Evolutionary conservation across 2,888 invertebrate species (phyloP).

Genomic region (Nemotelus nigrinus): DNA sequence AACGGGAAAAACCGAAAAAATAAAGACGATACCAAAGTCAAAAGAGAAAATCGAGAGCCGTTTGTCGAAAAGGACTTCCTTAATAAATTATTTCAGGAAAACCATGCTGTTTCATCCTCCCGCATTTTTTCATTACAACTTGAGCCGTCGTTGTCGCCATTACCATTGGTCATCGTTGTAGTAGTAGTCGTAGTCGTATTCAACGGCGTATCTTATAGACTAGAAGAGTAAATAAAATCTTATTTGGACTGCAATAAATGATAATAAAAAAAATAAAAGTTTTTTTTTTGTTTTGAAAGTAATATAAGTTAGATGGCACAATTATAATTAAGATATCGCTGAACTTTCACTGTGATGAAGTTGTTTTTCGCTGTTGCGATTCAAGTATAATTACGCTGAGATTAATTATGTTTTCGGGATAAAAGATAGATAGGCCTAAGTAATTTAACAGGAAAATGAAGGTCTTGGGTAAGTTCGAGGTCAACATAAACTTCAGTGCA

Average conservation of each 20-base stretch:
- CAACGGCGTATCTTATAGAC: conserved; percentile 7
- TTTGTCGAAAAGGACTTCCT: conserved; percentile 37
- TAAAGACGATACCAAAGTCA: conserved; percentile 45
- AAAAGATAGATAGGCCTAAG: too few species aligned
- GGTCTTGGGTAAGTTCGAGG: too few species aligned
- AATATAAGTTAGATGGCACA: conserved; percentile 49
- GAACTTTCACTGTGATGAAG: background rate
- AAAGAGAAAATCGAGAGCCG: conserved; percentile 30
- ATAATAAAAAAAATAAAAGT: conserved; percentile 49
- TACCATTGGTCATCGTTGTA: background rate
- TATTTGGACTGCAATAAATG: conserved; percentile 50
- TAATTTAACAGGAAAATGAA: too few species aligned
- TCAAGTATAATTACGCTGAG: too few species aligned
- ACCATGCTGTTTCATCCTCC: conserved; percentile 31
- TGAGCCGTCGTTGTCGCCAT: background rate
- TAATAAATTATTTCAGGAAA: conserved; percentile 49
- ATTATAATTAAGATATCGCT: conserved; percentile 49
- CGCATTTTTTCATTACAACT: conserved; percentile 40
- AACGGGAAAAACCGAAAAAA: conserved; percentile 40
- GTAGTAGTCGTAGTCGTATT: background rate
- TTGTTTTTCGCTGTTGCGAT: too few species aligned
- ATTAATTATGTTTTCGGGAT: too few species aligned
- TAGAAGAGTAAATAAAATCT: conserved; percentile 48
- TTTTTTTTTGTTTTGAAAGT: conserved; percentile 44
- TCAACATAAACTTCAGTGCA: too few species aligned